Evolutionary conservation across 1,140 invertebrate species (phyloP), one percentile per base, ranked within the genome.

Genomic region (Ylistrum balloti): DNA sequence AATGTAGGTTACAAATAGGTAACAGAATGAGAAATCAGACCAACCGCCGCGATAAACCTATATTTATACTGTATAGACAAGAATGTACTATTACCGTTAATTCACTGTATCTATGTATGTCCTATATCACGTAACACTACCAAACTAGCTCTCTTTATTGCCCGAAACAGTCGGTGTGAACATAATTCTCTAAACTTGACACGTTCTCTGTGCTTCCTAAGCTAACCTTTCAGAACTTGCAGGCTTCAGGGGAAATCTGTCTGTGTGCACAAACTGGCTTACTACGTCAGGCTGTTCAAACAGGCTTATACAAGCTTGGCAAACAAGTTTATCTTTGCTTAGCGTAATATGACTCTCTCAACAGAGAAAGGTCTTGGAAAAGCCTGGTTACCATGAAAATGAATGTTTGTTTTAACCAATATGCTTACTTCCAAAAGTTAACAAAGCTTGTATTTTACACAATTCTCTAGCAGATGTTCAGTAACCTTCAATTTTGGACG

Each of bases 281-380:
- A 74, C 56, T 74, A 5, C 56, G 17, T 74, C 56, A 28, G 22
- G 1, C 11, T 74, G 56, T 74, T 3, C 56, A 74, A 28, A 17
- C n/a, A 5, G 17, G 56, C 56, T 74, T 74, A 5, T 74, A 74
- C 56, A 74, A 74, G 56, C 17, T n/a, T 74, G 56, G 22, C 28
- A 7, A 74, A 17, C 17, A 5, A 74, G 56, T 74, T 74, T 74
- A 5, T 74, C 56, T 74, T 74, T 74, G 56, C 56, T 74, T 74
- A 74, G 22, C 28, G 56, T 74, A 74, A 74, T 74, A n/a, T 74
- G 56, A 74, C 56, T 74, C 56, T 74, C 56, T n/a, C 5, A 74
- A n/a, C 56, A 74, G 17, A 1, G 22, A 74, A 22, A 38, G 35
- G 5, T 38, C 22, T 74, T 22, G 2, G 17, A 74, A 74, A 74